Evolutionary conservation across 2,113 vertebrate species (phyloP), one percentile per base, ranked within the genome.

Genomic region (Pungitius pungitius): DNA sequence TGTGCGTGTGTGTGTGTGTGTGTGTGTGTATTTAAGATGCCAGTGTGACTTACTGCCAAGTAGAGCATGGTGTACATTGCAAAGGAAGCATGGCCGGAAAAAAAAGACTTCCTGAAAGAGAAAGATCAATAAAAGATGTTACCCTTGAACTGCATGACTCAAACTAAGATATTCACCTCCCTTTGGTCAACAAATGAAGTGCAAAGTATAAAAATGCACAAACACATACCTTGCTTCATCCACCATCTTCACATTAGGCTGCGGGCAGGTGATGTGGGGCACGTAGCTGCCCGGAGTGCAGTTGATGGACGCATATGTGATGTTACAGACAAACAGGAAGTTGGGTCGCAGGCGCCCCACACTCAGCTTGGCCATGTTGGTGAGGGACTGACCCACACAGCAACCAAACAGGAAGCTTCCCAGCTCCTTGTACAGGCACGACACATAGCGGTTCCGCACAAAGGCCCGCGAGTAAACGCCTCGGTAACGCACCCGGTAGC

Each of bases 51-150:
- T 89, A 95, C 94, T 80, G 90, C 91, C 81, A 95, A 86, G 84
- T 94, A 95, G 42, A 94, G 87, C 90, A 94, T 94, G 86, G 93
- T 91, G 90, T 95, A 95, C 94, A 93, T 94, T 27, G 95, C 90
- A 3, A 94, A 94, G 52, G 94, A 94, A 71, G 94, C 91, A 9
- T 95, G 94, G 59, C 94, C 94, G 0, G 94, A 95, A 82, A 93
- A 95, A 86, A 94, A 95, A 6, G 94, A 94, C 81, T 94, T 96
- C 87, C 95, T 95, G 92, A 57, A 91, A 92, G 51, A 90, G 18
- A 87, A 14, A 79, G 18, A 87, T 61, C 18, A 74, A 83, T 55
- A 76, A 76, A 67, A 43, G 3, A 77, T n/a, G 77, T 84, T 80
- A 87, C 15, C 67, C 22, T 82, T 85, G 67, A 77, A 63, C 73